These are phyloP conservation scores for Napeogenes sylphis DNA, from an alignment of 2,888 invertebrate genomes.

Conservation along the genomic window DNA sequence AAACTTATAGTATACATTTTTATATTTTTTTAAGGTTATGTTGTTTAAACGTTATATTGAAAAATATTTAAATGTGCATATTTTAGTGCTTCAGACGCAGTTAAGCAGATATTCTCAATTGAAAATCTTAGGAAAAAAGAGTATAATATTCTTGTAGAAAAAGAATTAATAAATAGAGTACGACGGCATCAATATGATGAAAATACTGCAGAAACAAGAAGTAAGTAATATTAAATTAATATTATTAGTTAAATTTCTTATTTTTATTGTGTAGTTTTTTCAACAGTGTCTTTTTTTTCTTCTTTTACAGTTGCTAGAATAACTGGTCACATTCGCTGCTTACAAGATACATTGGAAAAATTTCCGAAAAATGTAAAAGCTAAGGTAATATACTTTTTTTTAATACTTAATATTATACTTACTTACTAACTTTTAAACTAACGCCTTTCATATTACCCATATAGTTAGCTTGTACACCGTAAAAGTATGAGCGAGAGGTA, in stretches of 20 bases:
- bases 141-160: conserved; percentile 66
- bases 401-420: no score
- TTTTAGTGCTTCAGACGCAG: conserved; percentile 83
- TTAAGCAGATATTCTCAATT: conserved; percentile 84
- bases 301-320: conserved; percentile 83
- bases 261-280: conserved; percentile 3
- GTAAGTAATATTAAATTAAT: conserved; percentile 62
- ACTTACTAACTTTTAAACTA: no score
- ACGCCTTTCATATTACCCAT: no score
- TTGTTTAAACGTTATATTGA: neutral
- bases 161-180: conserved; percentile 79
- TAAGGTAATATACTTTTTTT: conserved; percentile 63
- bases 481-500: no score
- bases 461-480: no score
- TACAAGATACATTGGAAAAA: conserved; percentile 80
- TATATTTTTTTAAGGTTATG: conserved; percentile 6
- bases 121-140: conserved; percentile 80
- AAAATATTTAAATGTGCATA: neutral
- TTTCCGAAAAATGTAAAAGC: conserved; percentile 75
- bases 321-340: conserved; percentile 84
- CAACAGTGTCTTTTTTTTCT: neutral
- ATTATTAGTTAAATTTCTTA: neutral
- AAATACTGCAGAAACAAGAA: conserved; percentile 83
- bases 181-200: conserved; percentile 83
- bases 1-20: neutral